Evolutionary conservation across 2,113 vertebrate genomes (phyloP), one percentile per base, ranked within the genome.

Genomic region (Empidonax alnorum): DNA sequence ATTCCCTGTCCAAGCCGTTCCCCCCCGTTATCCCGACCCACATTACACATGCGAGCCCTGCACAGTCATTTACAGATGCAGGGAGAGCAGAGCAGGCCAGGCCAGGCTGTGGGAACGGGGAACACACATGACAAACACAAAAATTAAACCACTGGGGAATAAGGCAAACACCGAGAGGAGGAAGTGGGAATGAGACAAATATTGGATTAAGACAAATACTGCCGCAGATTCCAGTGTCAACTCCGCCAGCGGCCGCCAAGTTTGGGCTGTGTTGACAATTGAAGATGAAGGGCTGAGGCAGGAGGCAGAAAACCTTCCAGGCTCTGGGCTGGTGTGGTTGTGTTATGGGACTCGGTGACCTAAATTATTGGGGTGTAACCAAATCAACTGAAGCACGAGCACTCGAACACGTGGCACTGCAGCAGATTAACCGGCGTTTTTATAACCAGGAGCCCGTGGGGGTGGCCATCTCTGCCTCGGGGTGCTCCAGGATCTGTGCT

Each of bases 121-220:
- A 93, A 95, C 90, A 73, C 77, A 79, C 89, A 97, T 62, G 97
- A 88, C 98, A 98, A 98, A 98, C 86, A 97, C 83, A 69, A 89
- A 96, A 95, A 93, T 82, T 94, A 97, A 97, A 90, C 77, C 96
- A 72, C 97, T 79, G 46, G 52, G 98, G 98, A 98, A 98, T 97
- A 94, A 97, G 97, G 97, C 97, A 98, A 98, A 98, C 95, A 96
- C 68, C 89, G 97, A 93, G 85, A 94, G 93, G 91, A 91, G 97
- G 97, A 96, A 97, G 89, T 84, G 95, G 96, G 97, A 96, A 98
- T 97, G 98, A 98, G 97, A 80, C 98, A 98, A 98, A 98, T 98
- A 98, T 98, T 98, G 98, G 97, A 98, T 97, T 92, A 98, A 97
- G 96, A 81, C 97, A 98, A 98, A 98, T 74, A 95, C 78, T 80